Evolutionary conservation across 1,140 invertebrate species (phyloP).

Genomic region (Heliothis virescens): DNA sequence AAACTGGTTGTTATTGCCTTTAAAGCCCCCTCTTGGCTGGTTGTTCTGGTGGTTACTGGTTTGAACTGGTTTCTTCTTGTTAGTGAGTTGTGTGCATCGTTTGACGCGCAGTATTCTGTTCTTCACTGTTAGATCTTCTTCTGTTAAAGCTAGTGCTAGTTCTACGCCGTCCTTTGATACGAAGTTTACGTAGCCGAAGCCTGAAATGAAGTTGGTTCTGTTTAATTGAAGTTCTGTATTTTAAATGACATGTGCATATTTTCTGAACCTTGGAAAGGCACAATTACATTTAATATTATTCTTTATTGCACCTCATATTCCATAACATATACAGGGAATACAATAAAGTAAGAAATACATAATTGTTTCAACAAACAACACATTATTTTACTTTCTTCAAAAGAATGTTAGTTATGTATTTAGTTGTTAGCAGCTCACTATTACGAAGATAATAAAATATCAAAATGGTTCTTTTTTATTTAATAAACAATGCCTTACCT

Average conservation of each 20-base stretch:
- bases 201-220: slow-evolving; percentile 61
- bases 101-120: slow-evolving; percentile 81
- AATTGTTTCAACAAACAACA: too few relatives aligned
- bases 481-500: slow-evolving; percentile 77
- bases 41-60: background rate
- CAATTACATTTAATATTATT: too few relatives aligned
- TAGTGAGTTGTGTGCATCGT: slow-evolving; percentile 65
- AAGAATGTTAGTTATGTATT: too few relatives aligned
- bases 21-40: slow-evolving; percentile 26
- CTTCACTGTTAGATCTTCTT: slow-evolving; percentile 83
- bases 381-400: too few relatives aligned
- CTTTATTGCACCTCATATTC: too few relatives aligned
- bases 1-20: slow-evolving; percentile 8
- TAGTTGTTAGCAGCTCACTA: too few relatives aligned
- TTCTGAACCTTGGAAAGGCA: background rate
- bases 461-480: too few relatives aligned
- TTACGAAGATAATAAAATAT: too few relatives aligned
- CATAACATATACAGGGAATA: too few relatives aligned
- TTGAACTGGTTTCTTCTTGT: slow-evolving; percentile 51
- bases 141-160: slow-evolving; percentile 88
- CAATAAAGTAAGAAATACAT: too few relatives aligned
- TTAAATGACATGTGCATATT: background rate
- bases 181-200: slow-evolving; percentile 89
- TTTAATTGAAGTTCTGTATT: background rate
- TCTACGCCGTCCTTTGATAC: slow-evolving; percentile 87